phyloP scores from a whole-genome alignment of 2,797 vertebrate genomes.

The Xenopus petersii region DNA sequence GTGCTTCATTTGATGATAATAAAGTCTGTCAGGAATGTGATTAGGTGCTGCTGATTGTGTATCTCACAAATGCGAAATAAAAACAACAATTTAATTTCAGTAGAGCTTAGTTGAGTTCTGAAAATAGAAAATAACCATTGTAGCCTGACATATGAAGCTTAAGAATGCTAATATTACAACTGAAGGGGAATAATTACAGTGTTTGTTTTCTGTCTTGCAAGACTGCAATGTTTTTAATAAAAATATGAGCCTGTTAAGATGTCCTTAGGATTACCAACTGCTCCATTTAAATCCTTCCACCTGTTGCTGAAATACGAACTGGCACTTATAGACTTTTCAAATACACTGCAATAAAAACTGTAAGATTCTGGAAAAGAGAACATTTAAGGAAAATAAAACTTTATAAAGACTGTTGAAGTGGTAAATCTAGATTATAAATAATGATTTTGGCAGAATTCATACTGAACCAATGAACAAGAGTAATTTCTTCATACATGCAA shows the following conservation, averaged over 20 bases:
- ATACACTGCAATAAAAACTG: no score
- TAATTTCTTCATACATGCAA: no score
- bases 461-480: no score
- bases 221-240: constrained; percentile 1
- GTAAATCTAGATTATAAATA: no score
- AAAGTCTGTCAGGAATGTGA: constrained; percentile 2
- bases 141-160: constrained; percentile 6
- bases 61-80: constrained; percentile 6
- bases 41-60: neutral
- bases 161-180: neutral
- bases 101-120: neutral
- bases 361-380: no score
- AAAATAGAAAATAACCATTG: neutral
- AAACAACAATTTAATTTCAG: constrained; percentile 15
- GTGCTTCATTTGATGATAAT: neutral
- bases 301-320: no score
- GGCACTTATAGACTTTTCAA: no score
- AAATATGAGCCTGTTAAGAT: neutral
- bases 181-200: constrained; percentile 8
- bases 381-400: no score
- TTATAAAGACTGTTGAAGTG: no score
- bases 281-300: no score
- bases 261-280: no score
- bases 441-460: no score
- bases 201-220: constrained; percentile 1